A percentile compares a stretch with the other conserved stretches of the same genome.
Evolutionary conservation across 30 jellyfish, hydroid and myxozoan species (phyloP).

Genomic region (Hydractinia echinata): DNA sequence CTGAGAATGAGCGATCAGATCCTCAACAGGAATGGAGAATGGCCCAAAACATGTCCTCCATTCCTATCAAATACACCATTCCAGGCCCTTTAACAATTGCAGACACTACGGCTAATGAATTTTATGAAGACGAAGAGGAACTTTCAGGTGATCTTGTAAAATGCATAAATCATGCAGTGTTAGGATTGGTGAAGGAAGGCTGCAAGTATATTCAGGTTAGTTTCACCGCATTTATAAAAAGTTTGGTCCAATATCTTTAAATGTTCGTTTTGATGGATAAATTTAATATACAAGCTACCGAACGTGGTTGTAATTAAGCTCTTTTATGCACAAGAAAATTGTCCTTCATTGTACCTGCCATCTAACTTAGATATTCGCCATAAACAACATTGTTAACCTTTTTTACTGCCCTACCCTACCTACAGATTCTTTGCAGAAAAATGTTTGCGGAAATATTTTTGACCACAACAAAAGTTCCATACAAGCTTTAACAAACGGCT

Average conservation of each 20-base stretch:
- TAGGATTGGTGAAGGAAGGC: slow-evolving; percentile 59
- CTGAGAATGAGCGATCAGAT: slow-evolving; percentile 26
- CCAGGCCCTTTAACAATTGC: slow-evolving; percentile 85
- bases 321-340: neutral
- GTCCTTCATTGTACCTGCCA: neutral
- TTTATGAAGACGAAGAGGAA: slow-evolving; percentile 46
- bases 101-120: slow-evolving; percentile 55
- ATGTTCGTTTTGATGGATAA: neutral
- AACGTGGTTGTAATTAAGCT: neutral
- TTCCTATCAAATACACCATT: slow-evolving; percentile 54
- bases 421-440: too few relatives aligned
- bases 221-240: neutral
- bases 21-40: slow-evolving; percentile 54
- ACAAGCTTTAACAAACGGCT: too few relatives aligned
- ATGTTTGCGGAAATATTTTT: too few relatives aligned
- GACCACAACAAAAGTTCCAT: too few relatives aligned
- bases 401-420: too few relatives aligned
- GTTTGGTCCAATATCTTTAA: neutral
- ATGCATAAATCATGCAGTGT: slow-evolving; percentile 46
- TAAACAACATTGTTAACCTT: too few relatives aligned
- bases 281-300: neutral
- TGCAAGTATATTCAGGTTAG: slow-evolving; percentile 73
- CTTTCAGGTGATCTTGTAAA: slow-evolving; percentile 40
- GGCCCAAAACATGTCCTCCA: slow-evolving; percentile 45
- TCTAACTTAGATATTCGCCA: too few relatives aligned